Evolutionary conservation across 2,113 vertebrate species (phyloP).

Genomic region (Eclectus roratus): DNA sequence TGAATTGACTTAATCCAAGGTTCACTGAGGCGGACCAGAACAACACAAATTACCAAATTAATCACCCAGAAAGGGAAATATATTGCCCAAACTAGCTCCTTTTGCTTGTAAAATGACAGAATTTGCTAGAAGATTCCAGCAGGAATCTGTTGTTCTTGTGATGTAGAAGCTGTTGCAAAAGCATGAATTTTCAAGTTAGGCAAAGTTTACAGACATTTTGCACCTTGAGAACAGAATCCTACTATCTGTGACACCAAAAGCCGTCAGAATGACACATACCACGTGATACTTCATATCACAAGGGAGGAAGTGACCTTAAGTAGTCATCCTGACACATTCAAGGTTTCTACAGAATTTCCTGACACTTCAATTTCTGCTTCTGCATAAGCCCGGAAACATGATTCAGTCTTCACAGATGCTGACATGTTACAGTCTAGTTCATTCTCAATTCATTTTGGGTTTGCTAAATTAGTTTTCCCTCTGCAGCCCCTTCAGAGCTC

Average conservation of each 20-base stretch:
- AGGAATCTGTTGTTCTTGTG: not conserved
- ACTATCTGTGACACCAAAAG: not conserved
- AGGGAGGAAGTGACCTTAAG: not conserved
- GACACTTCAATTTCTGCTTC: not conserved
- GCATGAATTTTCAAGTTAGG: not conserved
- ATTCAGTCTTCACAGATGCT: conserved; percentile 35
- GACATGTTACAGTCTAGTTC: not conserved
- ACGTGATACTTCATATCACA: not conserved
- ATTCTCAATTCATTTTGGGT: not conserved
- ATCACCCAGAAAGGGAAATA: not conserved
- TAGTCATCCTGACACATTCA: not conserved
- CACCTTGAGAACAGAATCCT: not conserved
- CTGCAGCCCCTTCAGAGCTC: not conserved
- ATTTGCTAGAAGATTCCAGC: not conserved
- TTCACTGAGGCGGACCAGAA: not conserved
- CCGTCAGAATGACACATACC: not conserved
- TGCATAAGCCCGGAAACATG: not conserved
- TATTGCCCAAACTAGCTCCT: not conserved
- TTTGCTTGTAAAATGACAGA: not conserved
- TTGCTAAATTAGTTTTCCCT: conserved; percentile 22
- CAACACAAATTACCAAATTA: not conserved
- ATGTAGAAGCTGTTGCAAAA: not conserved
- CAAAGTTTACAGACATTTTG: not conserved
- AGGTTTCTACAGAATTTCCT: not conserved
- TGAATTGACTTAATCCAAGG: not conserved